phyloP scores from a whole-genome alignment of 1,140 invertebrate species.

The Bombus polaris region DNA sequence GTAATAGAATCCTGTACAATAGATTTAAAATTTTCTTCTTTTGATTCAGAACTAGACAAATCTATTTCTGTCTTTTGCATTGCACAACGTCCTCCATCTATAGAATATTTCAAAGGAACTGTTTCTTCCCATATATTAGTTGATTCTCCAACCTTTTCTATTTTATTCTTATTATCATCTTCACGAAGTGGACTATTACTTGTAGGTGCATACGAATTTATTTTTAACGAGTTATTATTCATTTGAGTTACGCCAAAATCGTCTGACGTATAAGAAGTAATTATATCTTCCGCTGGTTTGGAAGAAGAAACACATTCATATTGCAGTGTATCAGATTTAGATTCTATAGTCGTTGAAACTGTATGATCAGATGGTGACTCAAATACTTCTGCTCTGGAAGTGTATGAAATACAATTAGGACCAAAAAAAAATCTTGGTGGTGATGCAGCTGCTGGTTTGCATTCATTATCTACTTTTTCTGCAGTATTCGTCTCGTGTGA shows the following conservation, averaged over 20 bases:
- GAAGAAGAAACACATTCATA: slow-evolving; percentile 68
- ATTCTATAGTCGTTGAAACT: slow-evolving; percentile 42
- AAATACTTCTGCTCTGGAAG: slow-evolving; percentile 60
- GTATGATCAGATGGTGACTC: slow-evolving; percentile 45
- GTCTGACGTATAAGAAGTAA: slow-evolving; percentile 47
- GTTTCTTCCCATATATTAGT: slow-evolving; percentile 42
- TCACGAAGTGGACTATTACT: slow-evolving; percentile 58
- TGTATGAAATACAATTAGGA: slow-evolving; percentile 80
- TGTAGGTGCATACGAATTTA: slow-evolving; percentile 57
- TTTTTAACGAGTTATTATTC: slow-evolving; percentile 72
- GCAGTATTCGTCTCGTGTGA: neutral
- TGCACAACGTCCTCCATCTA: neutral
- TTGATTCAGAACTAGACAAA: neutral
- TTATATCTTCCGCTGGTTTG: slow-evolving; percentile 44
- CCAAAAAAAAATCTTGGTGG: slow-evolving; percentile 81
- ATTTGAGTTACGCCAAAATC: slow-evolving; percentile 55
- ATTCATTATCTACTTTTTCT: slow-evolving; percentile 56
- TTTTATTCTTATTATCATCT: slow-evolving; percentile 29
- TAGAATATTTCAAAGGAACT: slow-evolving; percentile 17
- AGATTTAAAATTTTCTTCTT: slow-evolving; percentile 23
- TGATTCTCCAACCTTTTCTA: slow-evolving; percentile 34
- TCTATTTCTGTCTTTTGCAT: neutral
- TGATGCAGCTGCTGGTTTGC: slow-evolving; percentile 49
- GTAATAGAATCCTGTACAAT: slow-evolving; percentile 41
- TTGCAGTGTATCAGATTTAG: slow-evolving; percentile 58